Percentiles rank a stretch among this genome's conserved stretches.
Conservation (phyloP, 2,888 invertebrate genomes). For the Thecocarcelia acutangulata region DNA sequence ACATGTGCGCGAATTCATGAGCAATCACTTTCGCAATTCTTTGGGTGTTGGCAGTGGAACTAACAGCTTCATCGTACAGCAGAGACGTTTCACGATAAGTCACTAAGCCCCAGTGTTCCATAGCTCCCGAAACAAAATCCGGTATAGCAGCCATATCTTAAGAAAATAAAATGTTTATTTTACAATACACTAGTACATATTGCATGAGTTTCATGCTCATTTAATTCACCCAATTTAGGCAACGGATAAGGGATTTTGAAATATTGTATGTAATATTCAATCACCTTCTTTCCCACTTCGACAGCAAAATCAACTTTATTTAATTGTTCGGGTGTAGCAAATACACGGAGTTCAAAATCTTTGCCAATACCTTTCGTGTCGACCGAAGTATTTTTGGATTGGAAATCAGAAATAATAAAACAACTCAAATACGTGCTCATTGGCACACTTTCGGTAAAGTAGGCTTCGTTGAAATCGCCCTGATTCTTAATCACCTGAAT, state of each 20-base stretch:
- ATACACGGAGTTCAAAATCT: conserved; percentile 87
- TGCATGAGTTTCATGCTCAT: not conserved
- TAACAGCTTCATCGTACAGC: conserved; percentile 87
- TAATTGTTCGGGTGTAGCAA: conserved; percentile 88
- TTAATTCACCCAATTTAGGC: conserved; percentile 90
- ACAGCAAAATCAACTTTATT: conserved; percentile 90
- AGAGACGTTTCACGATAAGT: conserved; percentile 94
- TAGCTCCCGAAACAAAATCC: conserved; percentile 87
- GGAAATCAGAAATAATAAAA: conserved; percentile 95
- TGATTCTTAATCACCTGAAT: conserved; percentile 74
- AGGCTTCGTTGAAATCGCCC: conserved; percentile 84
- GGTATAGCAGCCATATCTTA: conserved; percentile 81
- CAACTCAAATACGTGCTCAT: conserved; percentile 98
- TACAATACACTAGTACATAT: not conserved
- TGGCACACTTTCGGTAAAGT: conserved; percentile 90
- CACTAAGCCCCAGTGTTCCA: conserved; percentile 98
- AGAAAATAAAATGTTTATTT: conserved; percentile 1
- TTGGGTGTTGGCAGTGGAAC: conserved; percentile 89
- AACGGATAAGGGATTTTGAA: conserved; percentile 93
- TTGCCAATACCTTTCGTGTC: conserved; percentile 83
- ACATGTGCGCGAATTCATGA: conserved; percentile 97
- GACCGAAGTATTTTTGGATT: conserved; percentile 82
- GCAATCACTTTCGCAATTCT: conserved; percentile 91
- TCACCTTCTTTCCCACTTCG: conserved; percentile 87
- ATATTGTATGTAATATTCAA: conserved; percentile 91